A percentile compares a stretch with the other conserved stretches of the same genome.
phyloP scores from a whole-genome alignment of 2,797 vertebrate species.

The Typhlichthys subterraneus region DNA sequence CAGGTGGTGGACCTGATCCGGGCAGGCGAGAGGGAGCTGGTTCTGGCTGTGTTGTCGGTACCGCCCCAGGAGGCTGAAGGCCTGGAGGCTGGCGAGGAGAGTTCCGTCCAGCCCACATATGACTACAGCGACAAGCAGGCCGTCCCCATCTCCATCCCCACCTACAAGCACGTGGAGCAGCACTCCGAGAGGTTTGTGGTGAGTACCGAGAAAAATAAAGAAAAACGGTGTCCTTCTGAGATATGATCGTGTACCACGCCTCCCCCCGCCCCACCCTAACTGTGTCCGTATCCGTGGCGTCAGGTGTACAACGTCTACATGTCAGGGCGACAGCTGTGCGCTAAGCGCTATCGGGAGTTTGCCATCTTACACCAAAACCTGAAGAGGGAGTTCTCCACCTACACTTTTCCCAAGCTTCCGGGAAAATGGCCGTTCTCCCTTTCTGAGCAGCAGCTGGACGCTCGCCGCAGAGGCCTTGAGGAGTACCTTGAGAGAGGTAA shows the following conservation, averaged over 20 bases:
- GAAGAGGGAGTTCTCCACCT: slow-evolving; percentile 92
- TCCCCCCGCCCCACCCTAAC: too few relatives aligned
- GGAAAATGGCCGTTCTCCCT: slow-evolving; percentile 97
- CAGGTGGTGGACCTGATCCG: slow-evolving; percentile 99
- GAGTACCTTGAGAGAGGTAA: slow-evolving; percentile 86
- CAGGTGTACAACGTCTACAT: slow-evolving; percentile 97
- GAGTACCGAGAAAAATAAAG: slow-evolving; percentile 51
- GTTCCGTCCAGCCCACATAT: slow-evolving; percentile 85
- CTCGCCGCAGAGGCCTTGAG: slow-evolving; percentile 90
- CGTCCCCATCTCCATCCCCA: slow-evolving; percentile 95
- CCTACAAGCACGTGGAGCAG: slow-evolving; percentile 96
- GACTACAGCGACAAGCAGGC: slow-evolving; percentile 97
- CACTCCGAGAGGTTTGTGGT: slow-evolving; percentile 97
- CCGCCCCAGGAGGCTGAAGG: slow-evolving; percentile 91
- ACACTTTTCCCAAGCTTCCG: slow-evolving; percentile 92
- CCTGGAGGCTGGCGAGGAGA: slow-evolving; percentile 89
- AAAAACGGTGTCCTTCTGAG: too few relatives aligned
- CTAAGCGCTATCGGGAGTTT: slow-evolving; percentile 94
- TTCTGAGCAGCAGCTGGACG: slow-evolving; percentile 94
- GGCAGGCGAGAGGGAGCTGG: slow-evolving; percentile 92
- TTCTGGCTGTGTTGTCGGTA: slow-evolving; percentile 91
- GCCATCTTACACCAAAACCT: slow-evolving; percentile 94
- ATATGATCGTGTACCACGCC: neutral
- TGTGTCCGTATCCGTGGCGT: neutral
- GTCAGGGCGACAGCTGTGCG: slow-evolving; percentile 93